Evolutionary conservation across 2,113 vertebrate genomes (phyloP).

Genomic region (Perccottus glenii): DNA sequence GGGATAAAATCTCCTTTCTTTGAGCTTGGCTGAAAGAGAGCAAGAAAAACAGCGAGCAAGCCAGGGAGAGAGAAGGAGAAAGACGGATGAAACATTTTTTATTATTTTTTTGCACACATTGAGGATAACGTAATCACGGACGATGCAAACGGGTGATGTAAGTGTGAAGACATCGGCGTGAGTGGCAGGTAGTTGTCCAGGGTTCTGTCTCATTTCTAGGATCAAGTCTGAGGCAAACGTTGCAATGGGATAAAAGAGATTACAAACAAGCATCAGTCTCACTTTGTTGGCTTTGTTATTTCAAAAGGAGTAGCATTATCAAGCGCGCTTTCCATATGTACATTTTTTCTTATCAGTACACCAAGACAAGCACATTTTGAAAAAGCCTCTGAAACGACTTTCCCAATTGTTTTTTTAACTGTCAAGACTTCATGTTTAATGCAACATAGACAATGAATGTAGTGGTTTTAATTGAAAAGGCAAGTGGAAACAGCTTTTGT

Average conservation of each 20-base stretch:
- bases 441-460: too few relatives aligned
- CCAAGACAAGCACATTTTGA: neutral
- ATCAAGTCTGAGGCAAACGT: slow-evolving; percentile 20
- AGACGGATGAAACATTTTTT: slow-evolving; percentile 30
- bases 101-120: slow-evolving; percentile 57
- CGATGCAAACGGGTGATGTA: slow-evolving; percentile 70
- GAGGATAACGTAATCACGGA: slow-evolving; percentile 57
- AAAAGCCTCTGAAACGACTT: neutral
- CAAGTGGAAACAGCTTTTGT: too few relatives aligned
- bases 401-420: neutral
- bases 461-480: too few relatives aligned
- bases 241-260: slow-evolving; percentile 41
- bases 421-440: too few relatives aligned
- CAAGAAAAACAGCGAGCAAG: slow-evolving; percentile 23
- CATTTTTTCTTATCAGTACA: neutral
- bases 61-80: slow-evolving; percentile 18
- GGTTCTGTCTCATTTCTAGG: slow-evolving; percentile 53
- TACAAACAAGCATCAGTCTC: slow-evolving; percentile 27
- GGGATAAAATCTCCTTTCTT: slow-evolving; percentile 74
- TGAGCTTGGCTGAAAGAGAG: slow-evolving; percentile 62
- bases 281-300: slow-evolving; percentile 27
- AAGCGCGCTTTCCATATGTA: neutral
- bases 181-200: slow-evolving; percentile 67
- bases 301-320: neutral
- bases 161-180: slow-evolving; percentile 67